phyloP scores from a whole-genome alignment of 2,113 vertebrate genomes.

The Lophura nycthemera region DNA sequence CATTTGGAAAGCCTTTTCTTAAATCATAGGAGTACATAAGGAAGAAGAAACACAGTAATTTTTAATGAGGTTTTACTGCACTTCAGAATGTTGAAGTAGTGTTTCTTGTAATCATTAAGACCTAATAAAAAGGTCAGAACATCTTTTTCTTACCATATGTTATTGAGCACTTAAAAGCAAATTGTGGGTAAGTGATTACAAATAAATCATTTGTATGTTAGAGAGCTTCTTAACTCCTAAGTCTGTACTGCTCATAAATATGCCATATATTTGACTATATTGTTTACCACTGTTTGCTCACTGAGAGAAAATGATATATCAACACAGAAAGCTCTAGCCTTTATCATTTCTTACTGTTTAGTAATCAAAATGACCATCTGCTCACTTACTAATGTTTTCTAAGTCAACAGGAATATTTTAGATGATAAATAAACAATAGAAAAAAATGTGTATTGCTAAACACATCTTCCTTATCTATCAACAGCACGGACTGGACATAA shows the following conservation, averaged over 20 bases:
- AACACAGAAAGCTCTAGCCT: neutral
- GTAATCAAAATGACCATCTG: neutral
- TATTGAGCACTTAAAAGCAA: neutral
- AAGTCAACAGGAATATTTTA: neutral
- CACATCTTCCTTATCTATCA: neutral
- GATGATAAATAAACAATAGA: neutral
- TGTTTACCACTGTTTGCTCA: neutral
- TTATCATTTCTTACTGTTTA: neutral
- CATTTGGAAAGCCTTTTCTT: neutral
- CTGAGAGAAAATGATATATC: neutral
- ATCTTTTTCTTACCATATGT: neutral
- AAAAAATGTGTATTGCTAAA: neutral
- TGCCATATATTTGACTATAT: neutral
- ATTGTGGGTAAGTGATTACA: neutral
- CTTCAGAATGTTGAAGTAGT: slow-evolving; percentile 2
- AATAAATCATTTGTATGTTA: neutral
- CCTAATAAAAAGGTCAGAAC: slow-evolving; percentile 8
- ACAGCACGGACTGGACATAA: too few species aligned
- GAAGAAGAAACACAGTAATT: neutral
- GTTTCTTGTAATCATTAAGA: slow-evolving; percentile 12
- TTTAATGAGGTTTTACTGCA: slow-evolving; percentile 20
- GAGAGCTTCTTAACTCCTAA: neutral
- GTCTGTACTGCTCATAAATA: neutral
- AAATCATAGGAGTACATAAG: neutral
- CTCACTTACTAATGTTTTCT: neutral